phyloP scores from a whole-genome alignment of 2,888 invertebrate species.

The Lordiphosa fenestrarum region DNA sequence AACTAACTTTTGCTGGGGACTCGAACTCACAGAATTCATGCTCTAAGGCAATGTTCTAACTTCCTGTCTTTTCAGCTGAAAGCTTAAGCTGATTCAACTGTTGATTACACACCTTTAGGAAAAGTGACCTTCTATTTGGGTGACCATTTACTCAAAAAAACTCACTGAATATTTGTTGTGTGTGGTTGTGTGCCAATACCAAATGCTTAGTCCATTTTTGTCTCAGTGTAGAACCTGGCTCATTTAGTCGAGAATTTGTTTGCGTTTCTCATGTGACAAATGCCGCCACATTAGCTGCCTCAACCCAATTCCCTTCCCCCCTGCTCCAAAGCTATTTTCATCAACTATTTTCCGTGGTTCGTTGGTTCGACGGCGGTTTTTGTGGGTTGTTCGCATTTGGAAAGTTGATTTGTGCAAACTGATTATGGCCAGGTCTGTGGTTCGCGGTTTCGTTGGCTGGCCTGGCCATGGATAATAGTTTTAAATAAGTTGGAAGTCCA shows the following conservation, averaged over 20 bases:
- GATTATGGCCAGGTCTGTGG: conserved; percentile 54
- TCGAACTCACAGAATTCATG: too few relatives aligned
- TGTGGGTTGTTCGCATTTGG: conserved; percentile 43
- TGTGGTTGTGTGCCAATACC: too few relatives aligned
- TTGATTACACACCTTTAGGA: too few relatives aligned
- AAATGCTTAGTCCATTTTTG: too few relatives aligned
- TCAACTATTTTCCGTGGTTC: conserved; percentile 7
- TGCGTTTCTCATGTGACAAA: conserved; percentile 38
- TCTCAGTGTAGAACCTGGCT: conserved; percentile 4
- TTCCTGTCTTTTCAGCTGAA: too few relatives aligned
- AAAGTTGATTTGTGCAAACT: conserved; percentile 70
- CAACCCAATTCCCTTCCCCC: not conserved
- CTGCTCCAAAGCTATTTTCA: not conserved
- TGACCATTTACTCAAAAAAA: too few relatives aligned
- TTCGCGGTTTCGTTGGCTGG: conserved; percentile 48
- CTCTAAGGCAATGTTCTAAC: too few relatives aligned
- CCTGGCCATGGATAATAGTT: conserved; percentile 53
- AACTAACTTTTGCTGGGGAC: too few relatives aligned
- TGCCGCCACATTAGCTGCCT: conserved; percentile 50
- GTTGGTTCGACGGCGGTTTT: conserved; percentile 43
- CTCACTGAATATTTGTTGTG: too few relatives aligned
- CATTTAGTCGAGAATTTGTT: not conserved
- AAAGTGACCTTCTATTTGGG: too few relatives aligned
- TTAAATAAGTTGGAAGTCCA: conserved; percentile 56
- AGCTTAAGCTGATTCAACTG: too few relatives aligned